phyloP scores from a whole-genome alignment of 2,113 vertebrate genomes.

The Pseudorasbora parva region DNA sequence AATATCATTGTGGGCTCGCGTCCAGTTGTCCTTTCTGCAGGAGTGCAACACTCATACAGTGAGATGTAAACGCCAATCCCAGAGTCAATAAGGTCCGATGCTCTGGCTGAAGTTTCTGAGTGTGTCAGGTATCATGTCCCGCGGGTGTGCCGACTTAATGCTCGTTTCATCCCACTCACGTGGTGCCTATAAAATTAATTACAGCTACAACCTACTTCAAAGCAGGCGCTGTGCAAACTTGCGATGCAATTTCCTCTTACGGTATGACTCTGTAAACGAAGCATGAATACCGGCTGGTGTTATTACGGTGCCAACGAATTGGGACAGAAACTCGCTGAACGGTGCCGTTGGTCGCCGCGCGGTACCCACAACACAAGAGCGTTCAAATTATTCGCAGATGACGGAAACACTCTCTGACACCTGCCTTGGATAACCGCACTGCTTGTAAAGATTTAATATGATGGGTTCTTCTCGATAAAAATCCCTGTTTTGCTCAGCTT shows the following conservation, averaged over 20 bases:
- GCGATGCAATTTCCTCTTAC: slow-evolving; percentile 25
- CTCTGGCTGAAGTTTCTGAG: slow-evolving; percentile 43
- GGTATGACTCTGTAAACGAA: background rate
- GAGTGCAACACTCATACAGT: slow-evolving; percentile 22
- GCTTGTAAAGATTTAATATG: slow-evolving; percentile 38
- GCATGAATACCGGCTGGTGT: background rate
- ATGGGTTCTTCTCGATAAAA: slow-evolving; percentile 25
- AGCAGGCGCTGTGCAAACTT: background rate
- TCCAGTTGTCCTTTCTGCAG: background rate
- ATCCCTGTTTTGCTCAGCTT: slow-evolving; percentile 43
- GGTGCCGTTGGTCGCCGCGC: background rate
- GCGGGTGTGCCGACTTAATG: slow-evolving; percentile 52
- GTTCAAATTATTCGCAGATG: slow-evolving; percentile 24
- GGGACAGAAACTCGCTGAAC: background rate
- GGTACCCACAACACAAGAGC: background rate
- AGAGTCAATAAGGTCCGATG: slow-evolving; percentile 38
- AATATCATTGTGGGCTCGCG: background rate
- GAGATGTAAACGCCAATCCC: background rate
- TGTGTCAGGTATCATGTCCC: slow-evolving; percentile 44
- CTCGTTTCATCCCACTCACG: slow-evolving; percentile 32
- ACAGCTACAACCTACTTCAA: slow-evolving; percentile 38
- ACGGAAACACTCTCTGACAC: slow-evolving; percentile 13
- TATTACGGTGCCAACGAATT: background rate
- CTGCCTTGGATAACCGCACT: slow-evolving; percentile 33
- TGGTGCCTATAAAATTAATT: slow-evolving; percentile 26